Evolutionary conservation across 2,113 vertebrate species (phyloP).

Genomic region (Sminthopsis crassicaudata): DNA sequence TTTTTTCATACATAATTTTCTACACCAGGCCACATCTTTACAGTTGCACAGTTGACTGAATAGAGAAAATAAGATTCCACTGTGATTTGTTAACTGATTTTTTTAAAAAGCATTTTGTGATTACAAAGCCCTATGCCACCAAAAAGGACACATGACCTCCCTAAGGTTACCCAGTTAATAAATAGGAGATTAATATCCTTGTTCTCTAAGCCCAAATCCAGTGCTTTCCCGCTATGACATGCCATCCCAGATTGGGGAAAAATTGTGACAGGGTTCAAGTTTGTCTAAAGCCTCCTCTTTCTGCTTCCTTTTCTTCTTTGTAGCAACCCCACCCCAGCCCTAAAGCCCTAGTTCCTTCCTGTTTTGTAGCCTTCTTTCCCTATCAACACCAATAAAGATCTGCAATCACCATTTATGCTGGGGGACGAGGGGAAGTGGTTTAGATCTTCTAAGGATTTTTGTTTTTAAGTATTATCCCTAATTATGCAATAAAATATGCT

Average conservation of each 20-base stretch:
- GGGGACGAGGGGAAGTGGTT: not conserved
- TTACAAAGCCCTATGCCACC: not conserved
- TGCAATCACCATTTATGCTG: not conserved
- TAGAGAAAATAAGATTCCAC: not conserved
- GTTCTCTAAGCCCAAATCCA: not conserved
- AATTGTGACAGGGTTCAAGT: not conserved
- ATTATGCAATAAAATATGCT: not conserved
- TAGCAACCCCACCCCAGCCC: not conserved
- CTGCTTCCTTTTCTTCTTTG: constrained; percentile 1
- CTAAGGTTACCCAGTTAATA: not conserved
- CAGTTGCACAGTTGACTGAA: not conserved
- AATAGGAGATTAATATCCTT: not conserved
- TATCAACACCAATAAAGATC: not conserved
- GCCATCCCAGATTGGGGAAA: not conserved
- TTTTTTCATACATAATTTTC: not conserved
- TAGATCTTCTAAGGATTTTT: not conserved
- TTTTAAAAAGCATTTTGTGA: not conserved
- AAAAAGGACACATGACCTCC: not conserved
- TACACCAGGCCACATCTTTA: not conserved
- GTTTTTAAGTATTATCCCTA: not conserved
- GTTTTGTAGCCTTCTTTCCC: not conserved
- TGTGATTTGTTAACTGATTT: not conserved
- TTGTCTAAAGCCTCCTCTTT: not conserved
- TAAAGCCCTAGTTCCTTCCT: not conserved
- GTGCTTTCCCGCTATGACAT: not conserved